Evolutionary conservation across 2,888 invertebrate species (phyloP).

Genomic region (Teinopalpus imperialis): DNA sequence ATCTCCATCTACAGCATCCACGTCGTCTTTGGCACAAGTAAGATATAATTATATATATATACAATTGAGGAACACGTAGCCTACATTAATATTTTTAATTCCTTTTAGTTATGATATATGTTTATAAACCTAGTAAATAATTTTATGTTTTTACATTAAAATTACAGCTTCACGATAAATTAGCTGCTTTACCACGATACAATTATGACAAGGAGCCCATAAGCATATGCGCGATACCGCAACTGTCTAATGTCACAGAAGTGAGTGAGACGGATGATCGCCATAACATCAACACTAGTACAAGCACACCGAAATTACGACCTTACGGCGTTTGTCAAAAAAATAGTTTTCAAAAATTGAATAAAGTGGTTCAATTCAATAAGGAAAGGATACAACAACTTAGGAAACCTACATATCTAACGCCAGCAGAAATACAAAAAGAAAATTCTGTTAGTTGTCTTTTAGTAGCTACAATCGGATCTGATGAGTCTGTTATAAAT

Average conservation of each 20-base stretch:
- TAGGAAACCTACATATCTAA: constrained; percentile 29
- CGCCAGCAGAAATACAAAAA: constrained; percentile 39
- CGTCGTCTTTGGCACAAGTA: constrained; percentile 59
- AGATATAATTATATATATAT: constrained; percentile 3
- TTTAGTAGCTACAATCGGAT: constrained; percentile 49
- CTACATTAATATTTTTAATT: not conserved
- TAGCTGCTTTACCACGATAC: constrained; percentile 48
- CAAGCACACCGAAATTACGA: constrained; percentile 37
- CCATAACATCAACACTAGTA: constrained; percentile 32
- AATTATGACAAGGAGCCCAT: constrained; percentile 46
- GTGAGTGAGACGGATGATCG: constrained; percentile 48
- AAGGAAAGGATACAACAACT: constrained; percentile 21
- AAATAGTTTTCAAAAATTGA: constrained; percentile 4
- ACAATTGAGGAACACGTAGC: not conserved
- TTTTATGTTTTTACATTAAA: not conserved
- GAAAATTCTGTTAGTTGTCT: constrained; percentile 45
- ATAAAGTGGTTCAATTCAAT: constrained; percentile 1
- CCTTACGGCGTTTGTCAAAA: constrained; percentile 41
- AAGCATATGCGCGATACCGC: constrained; percentile 47
- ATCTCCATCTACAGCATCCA: constrained; percentile 57
- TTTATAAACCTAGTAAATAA: too few relatives aligned
- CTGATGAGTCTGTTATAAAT: constrained; percentile 51
- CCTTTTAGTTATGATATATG: too few relatives aligned
- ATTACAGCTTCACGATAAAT: constrained; percentile 60
- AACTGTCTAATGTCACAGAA: constrained; percentile 56